These are phyloP conservation scores for Cairina moschata DNA, from an alignment of 2,113 vertebrate species.

Conservation along the genomic window DNA sequence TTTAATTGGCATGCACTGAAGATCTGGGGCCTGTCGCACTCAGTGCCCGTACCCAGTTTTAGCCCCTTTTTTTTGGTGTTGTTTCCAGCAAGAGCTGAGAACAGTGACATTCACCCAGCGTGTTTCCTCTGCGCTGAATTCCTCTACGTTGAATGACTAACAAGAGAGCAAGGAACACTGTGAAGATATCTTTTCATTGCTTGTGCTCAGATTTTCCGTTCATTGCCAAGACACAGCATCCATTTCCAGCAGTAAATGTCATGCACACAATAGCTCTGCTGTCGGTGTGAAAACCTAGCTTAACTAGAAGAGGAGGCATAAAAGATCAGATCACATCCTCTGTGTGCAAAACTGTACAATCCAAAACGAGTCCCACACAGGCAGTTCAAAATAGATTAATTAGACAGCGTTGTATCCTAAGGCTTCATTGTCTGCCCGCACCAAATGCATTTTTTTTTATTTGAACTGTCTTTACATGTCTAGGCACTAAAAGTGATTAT, in stretches of 20 bases:
- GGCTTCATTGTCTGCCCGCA: neutral
- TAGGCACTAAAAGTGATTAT: neutral
- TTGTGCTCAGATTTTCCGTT: conserved; percentile 57
- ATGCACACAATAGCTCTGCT: conserved; percentile 72
- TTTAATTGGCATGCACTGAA: neutral
- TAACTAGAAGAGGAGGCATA: conserved; percentile 7
- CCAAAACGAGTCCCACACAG: neutral
- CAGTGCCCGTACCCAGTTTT: neutral
- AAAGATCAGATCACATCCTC: neutral
- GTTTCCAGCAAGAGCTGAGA: neutral
- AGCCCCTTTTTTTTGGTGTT: neutral
- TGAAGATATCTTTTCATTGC: conserved; percentile 59
- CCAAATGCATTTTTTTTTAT: neutral
- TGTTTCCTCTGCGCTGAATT: conserved; percentile 44
- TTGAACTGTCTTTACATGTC: neutral
- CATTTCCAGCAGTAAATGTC: conserved; percentile 74
- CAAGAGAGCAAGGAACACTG: conserved; percentile 42
- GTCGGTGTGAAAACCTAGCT: conserved; percentile 68
- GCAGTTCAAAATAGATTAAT: neutral
- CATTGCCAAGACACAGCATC: conserved; percentile 54
- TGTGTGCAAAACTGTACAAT: neutral
- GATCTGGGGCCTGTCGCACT: neutral
- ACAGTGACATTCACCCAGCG: conserved; percentile 29
- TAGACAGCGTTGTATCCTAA: neutral
- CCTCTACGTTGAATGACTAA: conserved; percentile 24